Evolutionary conservation across 2,113 vertebrate species (phyloP), one percentile per base, ranked within the genome.

Genomic region (Phrynosoma platyrhinos): DNA sequence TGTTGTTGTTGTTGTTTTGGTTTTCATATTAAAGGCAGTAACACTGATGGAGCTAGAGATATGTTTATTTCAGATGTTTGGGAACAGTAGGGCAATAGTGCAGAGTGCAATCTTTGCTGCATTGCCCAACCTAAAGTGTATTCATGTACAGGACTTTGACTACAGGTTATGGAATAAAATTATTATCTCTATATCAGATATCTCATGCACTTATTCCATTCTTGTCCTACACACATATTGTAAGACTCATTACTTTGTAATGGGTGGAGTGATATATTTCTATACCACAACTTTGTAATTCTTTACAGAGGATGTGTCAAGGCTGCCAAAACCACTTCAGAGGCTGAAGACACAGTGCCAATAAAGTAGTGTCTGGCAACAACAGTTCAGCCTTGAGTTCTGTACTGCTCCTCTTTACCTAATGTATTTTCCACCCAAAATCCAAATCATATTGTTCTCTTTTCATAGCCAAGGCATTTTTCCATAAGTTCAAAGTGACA

Each of bases 401-500:
- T 87, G 90, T 68, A 93, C 86, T 90, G 89, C 83, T 92, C 80
- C 82, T 90, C 74, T 84, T 66, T 89, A 91, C 75, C 72, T 93
- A 93, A 95, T 93, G 90, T 85, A 89, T 94, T 94, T 94, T 91
- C 86, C 95, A 92, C 89, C 91, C 93, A 85, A 75, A 93, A 92
- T 76, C 72, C 72, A 83, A 86, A 94, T 87, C 93, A 93, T 93
- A 90, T 69, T 71, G 4, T 88, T 69, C 82, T 32, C 47, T 88
- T 94, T 93, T 90, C 71, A 76, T 92, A 92, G 87, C 94, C 89
- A 95, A 90, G 90, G 88, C 64, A 18, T 86, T 93, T 95, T 89
- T 42, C 92, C 94, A 94, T 94, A 94, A 94, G 94, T 92, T 94
- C 90, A 82, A 92, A 90, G 94, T 93, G 89, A 93, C 52, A 84